Evolutionary conservation across 1,140 invertebrate species (phyloP).

Genomic region (Archivesica marissinica): DNA sequence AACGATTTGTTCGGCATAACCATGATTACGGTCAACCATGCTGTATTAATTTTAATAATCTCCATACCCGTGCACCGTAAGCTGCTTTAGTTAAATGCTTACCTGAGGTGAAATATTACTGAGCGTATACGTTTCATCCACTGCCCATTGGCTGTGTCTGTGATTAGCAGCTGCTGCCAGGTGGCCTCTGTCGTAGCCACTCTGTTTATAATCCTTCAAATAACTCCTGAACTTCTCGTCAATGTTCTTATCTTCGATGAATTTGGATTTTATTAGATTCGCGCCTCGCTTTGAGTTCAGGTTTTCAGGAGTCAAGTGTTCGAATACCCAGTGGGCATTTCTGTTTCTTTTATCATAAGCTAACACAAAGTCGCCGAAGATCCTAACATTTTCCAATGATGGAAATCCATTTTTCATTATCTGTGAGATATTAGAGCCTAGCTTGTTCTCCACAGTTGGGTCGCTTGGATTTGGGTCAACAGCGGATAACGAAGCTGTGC

Average conservation of each 20-base stretch:
- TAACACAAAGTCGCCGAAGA: conserved; percentile 95
- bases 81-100: too few species aligned
- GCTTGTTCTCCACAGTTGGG: background rate
- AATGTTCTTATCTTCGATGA: conserved; percentile 90
- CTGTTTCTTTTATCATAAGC: conserved; percentile 96
- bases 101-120: conserved; percentile 97
- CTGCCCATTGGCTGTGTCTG: conserved; percentile 89
- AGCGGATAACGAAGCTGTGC: conserved; percentile 15
- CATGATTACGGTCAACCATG: too few species aligned
- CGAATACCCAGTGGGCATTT: conserved; percentile 98
- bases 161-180: conserved; percentile 99
- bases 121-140: conserved; percentile 96
- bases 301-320: conserved; percentile 94
- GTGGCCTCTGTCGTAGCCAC: conserved; percentile 97
- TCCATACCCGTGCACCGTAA: too few species aligned
- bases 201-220: conserved; percentile 94
- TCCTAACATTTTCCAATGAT: conserved; percentile 93
- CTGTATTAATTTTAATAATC: too few species aligned
- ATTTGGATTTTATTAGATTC: conserved; percentile 93
- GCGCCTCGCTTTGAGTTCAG: conserved; percentile 88
- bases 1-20: too few species aligned
- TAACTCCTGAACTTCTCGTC: conserved; percentile 94
- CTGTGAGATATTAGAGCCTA: conserved; percentile 39
- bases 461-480: background rate
- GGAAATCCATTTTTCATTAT: conserved; percentile 92